Evolutionary conservation across 2,113 vertebrate genomes (phyloP), one percentile per base, ranked within the genome.

Genomic region (Chrysochloris asiatica): DNA sequence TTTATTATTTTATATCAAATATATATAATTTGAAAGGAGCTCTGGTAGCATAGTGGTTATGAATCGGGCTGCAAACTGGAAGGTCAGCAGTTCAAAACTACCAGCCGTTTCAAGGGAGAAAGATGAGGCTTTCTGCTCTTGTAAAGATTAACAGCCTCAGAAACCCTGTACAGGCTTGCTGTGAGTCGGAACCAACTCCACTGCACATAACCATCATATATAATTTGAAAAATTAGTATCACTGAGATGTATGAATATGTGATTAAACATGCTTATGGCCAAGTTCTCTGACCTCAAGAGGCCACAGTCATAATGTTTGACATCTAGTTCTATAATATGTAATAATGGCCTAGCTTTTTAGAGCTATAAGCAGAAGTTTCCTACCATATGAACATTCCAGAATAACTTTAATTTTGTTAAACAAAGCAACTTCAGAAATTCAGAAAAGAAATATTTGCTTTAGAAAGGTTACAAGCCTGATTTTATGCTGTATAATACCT

Each of bases 361-460:
- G 88, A 96, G 79, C 92, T 95, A 1, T 93, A 97, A 98, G 95
- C 91, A 90, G 93, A 92, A 94, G 80, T 96, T 98, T 97, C 96
- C 96, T 97, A 96, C 95, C 96, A 95, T 95, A 98, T 95, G 95
- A 93, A 92, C 94, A 96, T 96, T 92, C 96, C 97, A 97, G 90
- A 92, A 93, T 86, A 81, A 85, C 86, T 83, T 95, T 96, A 91
- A 95, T 95, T 95, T 92, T 95, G 86, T 86, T 82, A 93, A 96
- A 43, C 84, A 84, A 36, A 90, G n/a, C 84, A 91, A 36, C 71
- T 95, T 93, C 89, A 93, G 91, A 96, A 96, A 90, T 93, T 30
- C 92, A 94, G 67, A 95, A 59, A 47, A 93, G 61, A 85, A 80
- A 0, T n/a, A 47, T 83, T 77, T 76, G 9, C 73, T 95, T 87